A percentile compares a stretch with the other conserved stretches of the same genome.
Conservation (phyloP, 2,888 invertebrate genomes). For the Campoletis raptor region DNA sequence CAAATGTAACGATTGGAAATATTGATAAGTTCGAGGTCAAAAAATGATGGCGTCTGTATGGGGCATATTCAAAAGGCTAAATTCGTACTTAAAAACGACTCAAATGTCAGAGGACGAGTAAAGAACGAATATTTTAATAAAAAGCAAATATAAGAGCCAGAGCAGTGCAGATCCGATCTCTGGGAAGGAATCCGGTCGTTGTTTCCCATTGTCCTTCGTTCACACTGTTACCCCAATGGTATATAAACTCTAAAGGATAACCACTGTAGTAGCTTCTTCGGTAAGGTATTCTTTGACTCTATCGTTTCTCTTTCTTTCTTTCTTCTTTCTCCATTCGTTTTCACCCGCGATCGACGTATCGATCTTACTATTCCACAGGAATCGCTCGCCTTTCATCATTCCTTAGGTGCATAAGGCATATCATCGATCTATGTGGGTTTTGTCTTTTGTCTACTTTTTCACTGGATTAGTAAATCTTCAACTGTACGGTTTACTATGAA, state of each 20-base stretch:
- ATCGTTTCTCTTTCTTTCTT: conserved; percentile 33
- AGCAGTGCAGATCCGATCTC: conserved; percentile 65
- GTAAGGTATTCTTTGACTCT: conserved; percentile 51
- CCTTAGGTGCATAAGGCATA: conserved; percentile 28
- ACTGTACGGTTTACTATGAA: conserved; percentile 52
- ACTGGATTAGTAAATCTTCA: conserved; percentile 64
- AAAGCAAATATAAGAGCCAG: conserved; percentile 43
- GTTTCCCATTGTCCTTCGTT: conserved; percentile 69
- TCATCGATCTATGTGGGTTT: conserved; percentile 62
- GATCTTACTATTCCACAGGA: conserved; percentile 62
- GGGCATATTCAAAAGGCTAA: conserved; percentile 31
- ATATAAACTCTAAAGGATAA: conserved; percentile 37
- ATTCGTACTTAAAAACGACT: conserved; percentile 44
- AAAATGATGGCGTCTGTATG: conserved; percentile 20
- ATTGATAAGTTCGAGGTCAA: conserved; percentile 20
- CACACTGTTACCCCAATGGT: conserved; percentile 33
- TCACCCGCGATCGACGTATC: conserved; percentile 66
- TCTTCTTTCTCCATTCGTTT: conserved; percentile 35
- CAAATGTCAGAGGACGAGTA: conserved; percentile 51
- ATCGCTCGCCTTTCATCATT: conserved; percentile 65
- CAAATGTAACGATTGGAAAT: conserved; percentile 17
- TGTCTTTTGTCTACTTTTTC: conserved; percentile 38
- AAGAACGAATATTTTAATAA: conserved; percentile 21
- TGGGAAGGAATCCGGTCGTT: conserved; percentile 69
- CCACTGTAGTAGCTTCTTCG: conserved; percentile 59